Conservation (phyloP, 2,888 invertebrate genomes). For the Lepidocyrtoides sp. region DNA sequence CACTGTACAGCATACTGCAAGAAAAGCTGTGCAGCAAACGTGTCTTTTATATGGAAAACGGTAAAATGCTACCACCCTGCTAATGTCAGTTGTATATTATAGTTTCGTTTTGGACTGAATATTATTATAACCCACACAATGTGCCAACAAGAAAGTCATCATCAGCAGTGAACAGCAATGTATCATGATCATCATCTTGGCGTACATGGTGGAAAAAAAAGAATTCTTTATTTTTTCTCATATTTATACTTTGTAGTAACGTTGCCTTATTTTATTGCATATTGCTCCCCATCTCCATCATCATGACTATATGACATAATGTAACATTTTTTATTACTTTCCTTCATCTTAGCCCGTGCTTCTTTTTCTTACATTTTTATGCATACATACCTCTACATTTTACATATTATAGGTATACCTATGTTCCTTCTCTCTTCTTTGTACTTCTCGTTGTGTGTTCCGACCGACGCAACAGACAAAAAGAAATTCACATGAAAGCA, state of each 20-base stretch:
- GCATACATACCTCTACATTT: neutral
- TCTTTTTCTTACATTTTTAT: neutral
- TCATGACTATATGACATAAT: constrained; percentile 37
- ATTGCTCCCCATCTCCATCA: constrained; percentile 48
- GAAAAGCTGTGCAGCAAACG: too few relatives aligned
- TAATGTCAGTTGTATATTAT: neutral
- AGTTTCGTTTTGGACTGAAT: neutral
- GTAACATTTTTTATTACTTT: constrained; percentile 24
- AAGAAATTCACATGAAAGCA: constrained; percentile 13
- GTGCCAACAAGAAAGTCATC: constrained; percentile 50
- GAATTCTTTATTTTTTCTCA: constrained; percentile 16
- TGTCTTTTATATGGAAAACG: too few relatives aligned
- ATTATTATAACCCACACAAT: neutral
- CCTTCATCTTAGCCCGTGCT: neutral
- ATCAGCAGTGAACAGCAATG: constrained; percentile 30
- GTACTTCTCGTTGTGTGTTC: constrained; percentile 27
- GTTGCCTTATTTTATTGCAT: constrained; percentile 10
- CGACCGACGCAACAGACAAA: constrained; percentile 29
- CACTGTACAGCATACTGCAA: too few relatives aligned
- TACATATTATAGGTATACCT: neutral
- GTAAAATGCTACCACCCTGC: neutral
- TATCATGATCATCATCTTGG: constrained; percentile 36
- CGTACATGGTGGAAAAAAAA: neutral
- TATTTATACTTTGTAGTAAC: constrained; percentile 7
- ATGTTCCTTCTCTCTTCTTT: neutral